Evolutionary conservation across 2,113 vertebrate species (phyloP).

Genomic region (Brachypodius melanocephalos): DNA sequence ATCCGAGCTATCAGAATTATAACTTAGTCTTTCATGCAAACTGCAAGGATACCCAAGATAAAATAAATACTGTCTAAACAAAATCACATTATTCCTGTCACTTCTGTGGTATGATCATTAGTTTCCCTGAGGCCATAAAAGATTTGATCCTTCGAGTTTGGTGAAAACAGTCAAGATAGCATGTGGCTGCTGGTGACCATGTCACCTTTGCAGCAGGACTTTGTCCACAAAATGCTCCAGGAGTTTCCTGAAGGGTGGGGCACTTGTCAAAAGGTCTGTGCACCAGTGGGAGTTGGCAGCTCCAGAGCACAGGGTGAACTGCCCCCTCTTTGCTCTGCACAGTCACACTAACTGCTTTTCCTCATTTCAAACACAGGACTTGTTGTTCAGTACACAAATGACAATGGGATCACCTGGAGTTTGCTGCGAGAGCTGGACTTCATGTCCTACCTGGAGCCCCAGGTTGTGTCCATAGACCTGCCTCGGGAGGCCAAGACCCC

Average conservation of each 20-base stretch:
- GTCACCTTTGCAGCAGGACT: neutral
- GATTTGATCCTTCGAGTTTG: neutral
- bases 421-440: constrained; percentile 92
- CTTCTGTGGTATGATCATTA: neutral
- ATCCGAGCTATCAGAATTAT: neutral
- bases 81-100: neutral
- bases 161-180: neutral
- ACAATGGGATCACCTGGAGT: constrained; percentile 92
- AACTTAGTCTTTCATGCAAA: neutral
- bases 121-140: neutral
- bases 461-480: constrained; percentile 92
- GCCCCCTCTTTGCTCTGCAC: neutral
- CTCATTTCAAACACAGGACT: constrained; percentile 77
- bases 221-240: neutral
- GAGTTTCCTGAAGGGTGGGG: neutral
- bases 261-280: neutral
- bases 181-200: neutral
- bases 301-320: neutral
- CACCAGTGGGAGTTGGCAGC: fast-evolving
- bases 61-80: neutral
- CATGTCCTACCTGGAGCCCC: constrained; percentile 90
- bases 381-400: constrained; percentile 91
- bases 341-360: neutral
- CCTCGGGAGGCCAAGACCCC: constrained; percentile 88
- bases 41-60: neutral